Base-by-base conservation (phyloP, 1,140 invertebrate species). In the Drosophila prosaltans region DNA sequence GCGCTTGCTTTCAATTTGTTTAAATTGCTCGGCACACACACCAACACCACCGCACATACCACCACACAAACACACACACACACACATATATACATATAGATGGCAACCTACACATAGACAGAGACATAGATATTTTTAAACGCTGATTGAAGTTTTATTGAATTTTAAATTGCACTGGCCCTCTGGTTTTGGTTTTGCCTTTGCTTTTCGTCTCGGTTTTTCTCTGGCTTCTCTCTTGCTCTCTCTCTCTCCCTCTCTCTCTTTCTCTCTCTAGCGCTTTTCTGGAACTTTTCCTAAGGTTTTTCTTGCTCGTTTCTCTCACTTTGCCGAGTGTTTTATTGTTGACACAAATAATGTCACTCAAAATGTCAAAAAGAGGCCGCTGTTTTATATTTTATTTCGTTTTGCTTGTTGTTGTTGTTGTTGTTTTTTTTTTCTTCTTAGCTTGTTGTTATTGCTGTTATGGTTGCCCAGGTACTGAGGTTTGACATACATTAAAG, bases 1-100 rank as follows among this genome's bases (percentile, higher is more conserved):
- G 84, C 84, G 84, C 85, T 89, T 89, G 80, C 84, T 89, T 89
- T 89, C 84, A 90, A 89, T 89, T 89, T 89, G 84, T 89, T 89
- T 89, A 89, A 89, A 89, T 89, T 89, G 84, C 78, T 89, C 80
- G 84, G 84, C 84, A 85, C 75, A 73, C 69, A 78, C 48, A 45
- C 43, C 24, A 61, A 36, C 6, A 36, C 32, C 69, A 54, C 60
- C 11, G 24, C 5, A 60, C 63, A 67, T 28, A 48, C 71, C 64
- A 41, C 60, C 16, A 24, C 5, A 60, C 63, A 67, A 36, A 48
- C 65, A 11, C 8, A n/a, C 30, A 39, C 59, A 61, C 30, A 30
- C 43, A 45, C 45, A 57, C 51, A 30, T 55, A 57, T 41, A 57
- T 69, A 69, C 55, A 68, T 64, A 57, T 30, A 30, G 2, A 30